Conservation (phyloP, 2,113 vertebrate species). For the Chaetops frenatus region DNA sequence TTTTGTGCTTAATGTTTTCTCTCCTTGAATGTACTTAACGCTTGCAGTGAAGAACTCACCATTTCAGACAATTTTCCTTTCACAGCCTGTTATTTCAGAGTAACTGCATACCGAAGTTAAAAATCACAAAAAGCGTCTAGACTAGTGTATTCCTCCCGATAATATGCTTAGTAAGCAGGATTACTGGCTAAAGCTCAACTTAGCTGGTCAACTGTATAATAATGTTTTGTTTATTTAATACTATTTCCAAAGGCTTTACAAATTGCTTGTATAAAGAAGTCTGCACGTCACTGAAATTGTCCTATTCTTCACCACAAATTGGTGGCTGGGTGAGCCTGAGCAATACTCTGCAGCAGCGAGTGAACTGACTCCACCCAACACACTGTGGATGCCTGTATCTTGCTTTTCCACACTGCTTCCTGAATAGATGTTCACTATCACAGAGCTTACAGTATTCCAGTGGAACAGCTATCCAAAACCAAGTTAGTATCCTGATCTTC, state of each 20-base stretch:
- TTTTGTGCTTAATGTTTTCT: neutral
- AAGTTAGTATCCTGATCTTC: neutral
- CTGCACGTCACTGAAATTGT: neutral
- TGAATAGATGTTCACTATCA: neutral
- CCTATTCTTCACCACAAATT: neutral
- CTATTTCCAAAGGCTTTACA: slow-evolving; percentile 7
- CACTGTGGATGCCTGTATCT: fast-evolving
- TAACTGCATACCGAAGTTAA: slow-evolving; percentile 30
- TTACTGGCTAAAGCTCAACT: slow-evolving; percentile 31
- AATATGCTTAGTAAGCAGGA: slow-evolving; percentile 20
- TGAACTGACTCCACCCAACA: fast-evolving
- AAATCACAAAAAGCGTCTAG: slow-evolving; percentile 49
- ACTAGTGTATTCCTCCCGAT: neutral
- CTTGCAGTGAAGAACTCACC: neutral
- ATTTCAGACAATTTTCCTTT: slow-evolving; percentile 51
- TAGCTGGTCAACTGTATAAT: slow-evolving; percentile 38
- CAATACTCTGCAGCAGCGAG: neutral
- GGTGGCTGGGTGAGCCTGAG: neutral
- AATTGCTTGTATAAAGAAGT: neutral
- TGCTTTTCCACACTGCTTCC: neutral
- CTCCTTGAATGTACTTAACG: neutral
- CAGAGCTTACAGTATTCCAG: neutral
- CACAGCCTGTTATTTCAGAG: slow-evolving; percentile 53
- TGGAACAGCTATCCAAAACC: neutral
- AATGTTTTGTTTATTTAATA: slow-evolving; percentile 20